Percentiles rank a stretch among this genome's conserved stretches.
These are phyloP conservation scores for Mercenaria mercenaria DNA, from an alignment of 1,140 invertebrate genomes.

Conservation along the genomic window DNA sequence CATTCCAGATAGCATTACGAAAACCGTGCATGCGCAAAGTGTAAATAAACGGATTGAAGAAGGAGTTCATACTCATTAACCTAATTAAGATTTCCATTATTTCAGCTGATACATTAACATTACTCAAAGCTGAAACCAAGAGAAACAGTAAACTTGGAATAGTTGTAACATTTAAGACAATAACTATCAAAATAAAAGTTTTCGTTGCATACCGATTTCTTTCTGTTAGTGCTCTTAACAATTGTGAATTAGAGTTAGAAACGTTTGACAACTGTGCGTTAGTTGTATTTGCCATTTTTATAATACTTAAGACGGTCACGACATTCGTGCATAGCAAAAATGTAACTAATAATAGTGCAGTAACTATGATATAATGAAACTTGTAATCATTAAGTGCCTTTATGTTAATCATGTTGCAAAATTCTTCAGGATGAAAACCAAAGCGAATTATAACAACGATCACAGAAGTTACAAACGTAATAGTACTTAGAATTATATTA, in stretches of 20 bases:
- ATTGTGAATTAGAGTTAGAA: no score
- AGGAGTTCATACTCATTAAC: background rate
- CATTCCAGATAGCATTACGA: background rate
- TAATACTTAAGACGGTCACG: background rate
- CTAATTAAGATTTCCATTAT: background rate
- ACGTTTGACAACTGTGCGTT: background rate
- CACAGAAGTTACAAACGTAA: background rate
- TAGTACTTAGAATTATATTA: background rate
- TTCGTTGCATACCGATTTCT: background rate
- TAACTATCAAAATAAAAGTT: background rate
- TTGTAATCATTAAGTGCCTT: background rate
- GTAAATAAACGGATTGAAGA: background rate
- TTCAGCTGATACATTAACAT: background rate
- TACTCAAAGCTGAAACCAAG: background rate
- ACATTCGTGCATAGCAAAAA: background rate
- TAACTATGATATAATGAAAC: background rate
- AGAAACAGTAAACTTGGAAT: background rate
- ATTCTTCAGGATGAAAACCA: background rate
- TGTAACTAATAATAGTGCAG: background rate
- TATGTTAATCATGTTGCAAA: background rate
- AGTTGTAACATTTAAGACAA: background rate
- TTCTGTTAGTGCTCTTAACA: background rate
- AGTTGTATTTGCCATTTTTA: background rate
- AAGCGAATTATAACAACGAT: background rate
- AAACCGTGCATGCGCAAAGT: background rate